Base-by-base conservation (phyloP, 1,140 invertebrate genomes). In the Nixonia krombeini region DNA sequence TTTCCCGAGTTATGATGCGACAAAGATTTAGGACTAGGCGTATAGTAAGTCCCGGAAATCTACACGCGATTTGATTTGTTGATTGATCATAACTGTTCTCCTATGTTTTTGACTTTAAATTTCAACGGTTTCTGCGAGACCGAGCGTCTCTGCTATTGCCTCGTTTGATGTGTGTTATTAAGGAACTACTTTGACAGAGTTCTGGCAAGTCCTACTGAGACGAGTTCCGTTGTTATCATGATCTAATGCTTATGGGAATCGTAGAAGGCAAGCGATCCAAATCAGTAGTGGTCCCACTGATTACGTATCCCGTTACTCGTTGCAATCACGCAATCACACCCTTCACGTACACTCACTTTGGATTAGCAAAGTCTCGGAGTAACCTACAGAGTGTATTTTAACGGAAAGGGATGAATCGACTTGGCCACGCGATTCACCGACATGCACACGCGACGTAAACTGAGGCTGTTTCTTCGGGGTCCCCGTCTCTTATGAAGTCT, bases 401-500 rank as follows among this genome's bases (percentile, higher is more conserved):
- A 23, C 18, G 16, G 9, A 28, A 21, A 45, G 25, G 42, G 25
- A 45, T 29, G 42, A 25, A 42, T 45, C 16, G 23, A 45, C 26
- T 29, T 13, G 8, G 42, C 42, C 42, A 45, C 17, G 42, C 25
- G 42, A 64, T 50, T 45, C 40, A 68, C 59, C 57, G 66, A 51
- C 49, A 45, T 68, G 72, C 72, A 73, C 50, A 78, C 75, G 57
- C 70, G 73, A 70, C 66, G 66, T 73, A 62, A 68, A 84, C 82
- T 84, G 80, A 81, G 67, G 44, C 68, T 47, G 67, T 23, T 42
- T 59, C 61, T 65, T 65, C 31, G 46, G 21, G 70, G 74, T 81
- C 78, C 46, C 68, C 70, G 74, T 76, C 74, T 83, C 81, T 84
- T 84, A 84, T 83, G 81, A 77, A 72, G 64, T 78, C 73, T 76